Base-by-base conservation (phyloP, 1,140 invertebrate genomes). In the Grapholita molesta region DNA sequence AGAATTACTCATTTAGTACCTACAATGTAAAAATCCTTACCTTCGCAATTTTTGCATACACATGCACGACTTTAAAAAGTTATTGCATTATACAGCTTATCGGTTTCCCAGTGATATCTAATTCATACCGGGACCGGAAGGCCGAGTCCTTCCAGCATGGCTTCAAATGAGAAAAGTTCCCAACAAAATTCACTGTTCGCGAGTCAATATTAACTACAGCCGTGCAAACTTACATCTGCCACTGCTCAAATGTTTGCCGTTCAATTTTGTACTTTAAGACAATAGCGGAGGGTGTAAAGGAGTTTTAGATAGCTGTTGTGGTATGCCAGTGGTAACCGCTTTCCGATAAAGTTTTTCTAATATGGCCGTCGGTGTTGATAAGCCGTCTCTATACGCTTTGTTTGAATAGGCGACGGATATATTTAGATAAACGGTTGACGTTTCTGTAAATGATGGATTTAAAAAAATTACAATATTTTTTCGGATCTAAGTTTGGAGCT, bases 211-310 rank as follows among this genome's bases (percentile, higher is more conserved):
- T 67, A 53, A 52, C 38, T 52, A 53, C 66, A 67, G 32, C 48
- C 66, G 12, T 18, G 11, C 64, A 70, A 74, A 71, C 77, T 76
- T 78, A 74, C 70, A 74, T 70, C 70, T 65, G 70, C 64, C 9
- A 64, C 8, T 74, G 70, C 70, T 69, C 67, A 72, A 61, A 76
- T 79, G 77, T 75, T 78, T 3, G 2, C 15, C 11, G 2, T 24
- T 42, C 53, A 30, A 65, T 21, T 28, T 23, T 61, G n/a, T 15
- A 30, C 55, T 32, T 15, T 28, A 30, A 15, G 8, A 1, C 25
- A n/a, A 30, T n/a, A 6, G 11, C n/a, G 3, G 30, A 61, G 3
- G 55, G 15, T 12, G 25, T 4, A 3, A 9, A n/a, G 11, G 24
- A 8, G 2, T n/a, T 15, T 30, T 32, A 7, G 25, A n/a, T 15